Evolutionary conservation across 2,797 vertebrate species (phyloP).

Genomic region (Sebastes nivosus): DNA sequence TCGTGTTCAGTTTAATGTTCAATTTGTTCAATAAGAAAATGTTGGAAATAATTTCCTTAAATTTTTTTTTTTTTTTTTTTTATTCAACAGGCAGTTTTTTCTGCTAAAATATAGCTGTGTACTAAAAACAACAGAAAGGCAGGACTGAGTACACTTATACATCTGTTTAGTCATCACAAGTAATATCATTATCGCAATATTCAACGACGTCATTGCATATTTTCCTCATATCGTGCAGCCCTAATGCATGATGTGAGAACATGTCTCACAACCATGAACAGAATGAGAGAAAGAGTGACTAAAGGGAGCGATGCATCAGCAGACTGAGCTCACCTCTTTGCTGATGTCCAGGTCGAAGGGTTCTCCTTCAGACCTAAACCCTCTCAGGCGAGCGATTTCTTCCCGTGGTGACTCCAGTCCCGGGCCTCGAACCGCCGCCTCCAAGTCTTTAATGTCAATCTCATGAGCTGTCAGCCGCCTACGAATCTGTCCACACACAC

Average conservation of each 20-base stretch:
- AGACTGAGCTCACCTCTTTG: conserved; percentile 83
- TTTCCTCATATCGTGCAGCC: background rate
- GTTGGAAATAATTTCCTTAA: background rate
- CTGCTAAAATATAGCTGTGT: too few species aligned
- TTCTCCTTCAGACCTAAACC: conserved; percentile 87
- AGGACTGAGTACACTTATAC: too few species aligned
- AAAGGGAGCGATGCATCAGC: background rate
- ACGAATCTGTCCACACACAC: conserved; percentile 81
- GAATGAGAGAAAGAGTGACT: background rate
- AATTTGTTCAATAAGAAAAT: background rate
- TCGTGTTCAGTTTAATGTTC: background rate
- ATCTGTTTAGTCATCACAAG: too few species aligned
- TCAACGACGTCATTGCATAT: background rate
- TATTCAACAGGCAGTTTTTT: too few species aligned
- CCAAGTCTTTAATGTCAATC: conserved; percentile 94
- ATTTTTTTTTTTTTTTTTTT: too few species aligned
- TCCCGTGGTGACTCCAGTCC: conserved; percentile 91
- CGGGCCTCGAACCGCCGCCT: conserved; percentile 88
- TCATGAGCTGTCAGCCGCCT: conserved; percentile 93
- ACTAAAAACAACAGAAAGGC: too few species aligned
- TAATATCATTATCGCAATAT: too few species aligned
- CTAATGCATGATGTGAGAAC: background rate
- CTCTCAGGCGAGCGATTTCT: conserved; percentile 92
- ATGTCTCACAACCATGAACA: background rate
- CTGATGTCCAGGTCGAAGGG: conserved; percentile 85